Percentiles rank a stretch among this genome's conserved stretches.
Evolutionary conservation across 2,797 vertebrate genomes (phyloP).

Genomic region (Petrocephalus schoutedeni): DNA sequence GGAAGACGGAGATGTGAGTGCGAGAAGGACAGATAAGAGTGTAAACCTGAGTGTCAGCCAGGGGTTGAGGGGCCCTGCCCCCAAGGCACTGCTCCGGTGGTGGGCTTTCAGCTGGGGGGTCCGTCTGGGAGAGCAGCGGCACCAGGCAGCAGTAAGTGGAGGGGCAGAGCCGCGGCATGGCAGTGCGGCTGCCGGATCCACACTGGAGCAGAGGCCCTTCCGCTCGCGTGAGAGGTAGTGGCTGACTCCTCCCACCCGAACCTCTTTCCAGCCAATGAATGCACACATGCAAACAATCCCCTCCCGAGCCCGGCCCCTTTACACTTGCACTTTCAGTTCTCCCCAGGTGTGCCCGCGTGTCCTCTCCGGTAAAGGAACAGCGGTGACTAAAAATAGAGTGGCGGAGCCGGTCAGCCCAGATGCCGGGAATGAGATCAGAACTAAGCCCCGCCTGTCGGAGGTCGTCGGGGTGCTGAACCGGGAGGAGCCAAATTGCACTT

Average conservation of each 20-base stretch:
- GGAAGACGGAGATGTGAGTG: neutral
- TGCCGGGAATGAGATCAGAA: neutral
- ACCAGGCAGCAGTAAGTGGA: constrained; percentile 35
- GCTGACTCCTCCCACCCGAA: neutral
- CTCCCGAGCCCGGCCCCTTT: neutral
- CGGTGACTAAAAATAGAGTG: constrained; percentile 10
- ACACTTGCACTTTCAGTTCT: neutral
- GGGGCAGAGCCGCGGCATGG: constrained; percentile 38
- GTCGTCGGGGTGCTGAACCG: too few relatives aligned
- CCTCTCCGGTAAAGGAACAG: neutral
- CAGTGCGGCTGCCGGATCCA: neutral
- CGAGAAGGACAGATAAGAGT: neutral
- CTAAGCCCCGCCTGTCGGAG: neutral
- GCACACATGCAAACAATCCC: neutral
- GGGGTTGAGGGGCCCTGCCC: neutral
- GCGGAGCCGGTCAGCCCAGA: constrained; percentile 17
- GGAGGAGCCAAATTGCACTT: neutral
- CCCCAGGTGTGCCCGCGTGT: constrained; percentile 5
- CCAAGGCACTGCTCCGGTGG: neutral
- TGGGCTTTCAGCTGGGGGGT: neutral
- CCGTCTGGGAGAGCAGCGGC: constrained; percentile 28
- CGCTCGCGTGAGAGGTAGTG: neutral
- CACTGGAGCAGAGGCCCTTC: neutral
- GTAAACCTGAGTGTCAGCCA: constrained; percentile 19
- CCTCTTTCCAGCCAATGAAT: neutral